Base-by-base conservation (phyloP, 2,113 vertebrate genomes). In the Rattus rattus region DNA sequence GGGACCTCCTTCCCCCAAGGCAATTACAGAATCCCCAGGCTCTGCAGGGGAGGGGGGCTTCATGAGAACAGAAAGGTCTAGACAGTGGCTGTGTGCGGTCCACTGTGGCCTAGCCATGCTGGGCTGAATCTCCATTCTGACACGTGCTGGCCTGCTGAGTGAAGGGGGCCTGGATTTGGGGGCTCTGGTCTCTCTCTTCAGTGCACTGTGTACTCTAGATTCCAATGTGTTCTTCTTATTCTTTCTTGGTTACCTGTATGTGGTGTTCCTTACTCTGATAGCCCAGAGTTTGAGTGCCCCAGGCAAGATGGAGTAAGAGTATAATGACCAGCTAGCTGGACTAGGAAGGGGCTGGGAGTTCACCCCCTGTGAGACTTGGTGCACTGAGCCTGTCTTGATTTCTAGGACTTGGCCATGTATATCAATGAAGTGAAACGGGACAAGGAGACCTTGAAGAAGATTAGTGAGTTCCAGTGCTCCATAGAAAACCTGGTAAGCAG, bases 381-480 rank as follows among this genome's bases (percentile, higher is more conserved):
- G 43, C 24, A 7, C 83, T 36, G 1, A 90, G 17, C 49, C 67
- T 10, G 0, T 59, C 76, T 56, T 33, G 92, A 54, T 22, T 94
- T 93, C 4, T 77, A 99, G 99, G 99, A 99, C 98, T 97, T 99
- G 98, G 99, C 99, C 24, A 99, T 99, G 99, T 99, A 99, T 98
- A 99, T 99, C 97, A 99, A 99, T 0, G 99, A 99, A 94, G 99
- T 99, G 11, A 99, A 99, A 96, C 98, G 99, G 94, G 99, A 99
- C 98, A 99, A 99, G 28, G 99, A 99, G 98, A 99, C 99, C 0
- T 97, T 99, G 97, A 99, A 99, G 99, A 99, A 99, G 97, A 99
- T 99, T 95, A 99, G 99, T 33, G 99, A 99, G 97, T 99, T 99
- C 96, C 99, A 99, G 98, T 99, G 99, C 89, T 99, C 99, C 1